phyloP scores from a whole-genome alignment of 2,113 vertebrate genomes.

The Amblyopsis rosae region DNA sequence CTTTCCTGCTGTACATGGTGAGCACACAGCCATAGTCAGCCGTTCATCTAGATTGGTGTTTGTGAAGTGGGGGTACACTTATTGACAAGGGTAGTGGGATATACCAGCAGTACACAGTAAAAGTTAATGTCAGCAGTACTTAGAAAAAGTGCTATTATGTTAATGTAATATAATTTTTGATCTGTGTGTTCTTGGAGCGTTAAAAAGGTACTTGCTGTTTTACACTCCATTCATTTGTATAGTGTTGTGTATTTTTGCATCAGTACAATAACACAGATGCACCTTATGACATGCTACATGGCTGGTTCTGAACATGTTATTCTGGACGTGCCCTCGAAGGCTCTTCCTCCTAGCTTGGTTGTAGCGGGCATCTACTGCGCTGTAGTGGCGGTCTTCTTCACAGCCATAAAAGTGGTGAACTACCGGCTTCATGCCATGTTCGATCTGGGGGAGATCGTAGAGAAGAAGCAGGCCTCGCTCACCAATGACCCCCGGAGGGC shows the following conservation, averaged over 20 bases:
- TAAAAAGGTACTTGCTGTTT: not conserved
- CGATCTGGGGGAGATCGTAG: conserved; percentile 88
- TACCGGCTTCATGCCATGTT: conserved; percentile 90
- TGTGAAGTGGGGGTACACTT: no score
- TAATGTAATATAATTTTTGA: no score
- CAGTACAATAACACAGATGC: not conserved
- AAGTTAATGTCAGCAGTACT: no score
- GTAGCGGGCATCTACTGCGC: conserved; percentile 85
- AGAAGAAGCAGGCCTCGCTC: conserved; percentile 83
- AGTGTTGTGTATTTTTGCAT: not conserved
- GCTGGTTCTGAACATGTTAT: not conserved
- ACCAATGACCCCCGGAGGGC: conserved; percentile 72
- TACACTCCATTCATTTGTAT: not conserved
- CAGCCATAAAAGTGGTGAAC: conserved; percentile 86
- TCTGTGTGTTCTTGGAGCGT: not conserved
- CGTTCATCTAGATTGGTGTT: not conserved
- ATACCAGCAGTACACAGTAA: no score
- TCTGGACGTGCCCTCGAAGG: conserved; percentile 64
- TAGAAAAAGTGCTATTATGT: no score
- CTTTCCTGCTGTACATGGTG: conserved; percentile 90
- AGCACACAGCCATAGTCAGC: conserved; percentile 49
- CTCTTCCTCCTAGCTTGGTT: conserved; percentile 83
- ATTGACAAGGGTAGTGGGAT: no score
- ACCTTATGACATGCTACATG: not conserved
- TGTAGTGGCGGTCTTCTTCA: conserved; percentile 85